phyloP scores from a whole-genome alignment of 2,797 vertebrate species.

The Melanogrammus aeglefinus region DNA sequence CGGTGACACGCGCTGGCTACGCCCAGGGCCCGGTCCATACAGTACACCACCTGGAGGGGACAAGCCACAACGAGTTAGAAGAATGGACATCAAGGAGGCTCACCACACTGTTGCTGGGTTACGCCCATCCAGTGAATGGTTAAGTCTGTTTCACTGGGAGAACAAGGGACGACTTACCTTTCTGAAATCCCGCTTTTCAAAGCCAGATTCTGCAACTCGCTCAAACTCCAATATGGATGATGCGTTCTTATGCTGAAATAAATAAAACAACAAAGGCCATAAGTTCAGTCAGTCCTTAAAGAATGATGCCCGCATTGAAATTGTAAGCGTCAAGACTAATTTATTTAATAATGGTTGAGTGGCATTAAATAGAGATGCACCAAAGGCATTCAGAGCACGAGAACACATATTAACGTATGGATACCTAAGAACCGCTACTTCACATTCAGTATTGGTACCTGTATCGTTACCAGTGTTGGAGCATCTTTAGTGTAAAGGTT shows the following conservation, averaged over 20 bases:
- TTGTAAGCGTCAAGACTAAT: background rate
- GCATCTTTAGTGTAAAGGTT: background rate
- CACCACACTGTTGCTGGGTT: background rate
- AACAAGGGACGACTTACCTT: slow-evolving; percentile 72
- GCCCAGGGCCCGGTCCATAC: slow-evolving; percentile 91
- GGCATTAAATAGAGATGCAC: background rate
- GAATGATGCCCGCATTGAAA: background rate
- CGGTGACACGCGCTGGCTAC: slow-evolving; percentile 89
- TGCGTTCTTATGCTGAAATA: slow-evolving; percentile 82
- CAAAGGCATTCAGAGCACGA: background rate
- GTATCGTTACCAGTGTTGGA: background rate
- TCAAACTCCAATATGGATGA: slow-evolving; percentile 85
- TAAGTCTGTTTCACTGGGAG: background rate
- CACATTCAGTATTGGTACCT: too few relatives aligned
- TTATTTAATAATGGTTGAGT: background rate
- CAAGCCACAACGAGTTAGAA: background rate
- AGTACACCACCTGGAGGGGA: slow-evolving; percentile 85
- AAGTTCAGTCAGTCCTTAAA: background rate
- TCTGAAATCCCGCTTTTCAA: slow-evolving; percentile 92
- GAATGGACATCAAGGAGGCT: background rate
- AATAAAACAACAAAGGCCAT: background rate
- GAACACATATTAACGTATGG: background rate
- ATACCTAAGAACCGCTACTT: background rate
- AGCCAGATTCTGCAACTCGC: slow-evolving; percentile 86
- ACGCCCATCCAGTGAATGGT: background rate